Evolutionary conservation across 2,797 vertebrate genomes (phyloP), one percentile per base, ranked within the genome.

Genomic region (Odontamblyopus rebecca): DNA sequence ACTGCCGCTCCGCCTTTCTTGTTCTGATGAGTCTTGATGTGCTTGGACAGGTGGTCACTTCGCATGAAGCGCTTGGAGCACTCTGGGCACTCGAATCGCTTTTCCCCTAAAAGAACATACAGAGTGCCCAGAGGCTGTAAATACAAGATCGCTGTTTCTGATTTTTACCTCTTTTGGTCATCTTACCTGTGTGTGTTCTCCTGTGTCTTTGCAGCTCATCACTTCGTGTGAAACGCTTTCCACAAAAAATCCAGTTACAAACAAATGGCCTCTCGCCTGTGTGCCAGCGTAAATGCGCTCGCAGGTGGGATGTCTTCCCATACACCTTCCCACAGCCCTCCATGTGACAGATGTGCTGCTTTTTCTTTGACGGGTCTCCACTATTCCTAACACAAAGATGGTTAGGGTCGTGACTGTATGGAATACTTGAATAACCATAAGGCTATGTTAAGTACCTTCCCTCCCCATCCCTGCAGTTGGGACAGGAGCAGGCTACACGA

Each of bases 21-120:
- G 93, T 98, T 99, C 94, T 98, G 97, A 88, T 99, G 98, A 15
- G 98, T 99, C 93, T 99, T 99, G 90, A 99, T 97, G 87, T 99
- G 98, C 93, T 99, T 99, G 0, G 97, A 99, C 76, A 99, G 96
- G 93, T 99, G 98, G 90, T 99, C 98, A 71, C 98, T 99, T 78
- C 98, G 93, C 98, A 99, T 99, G 90, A 99, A 99, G 77, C 98
- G 95, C 90, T 99, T 99, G 74, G 96, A 97, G 91, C 98, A 99
- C 82, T 99, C 98, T 0, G 97, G 96, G 80, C 98, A 99, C 93
- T 98, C 97, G 61, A 99, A 99, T 75, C 97, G 95, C 90, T 99
- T 99, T 88, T 99, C 98, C 79, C 98, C 98, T 99, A 64, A n/a
- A 7, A 18, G 41, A 27, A 48, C 2, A 54, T 62, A 26, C 18